Conservation (phyloP, 2,113 vertebrate genomes). For the Ammodytes dubius region DNA sequence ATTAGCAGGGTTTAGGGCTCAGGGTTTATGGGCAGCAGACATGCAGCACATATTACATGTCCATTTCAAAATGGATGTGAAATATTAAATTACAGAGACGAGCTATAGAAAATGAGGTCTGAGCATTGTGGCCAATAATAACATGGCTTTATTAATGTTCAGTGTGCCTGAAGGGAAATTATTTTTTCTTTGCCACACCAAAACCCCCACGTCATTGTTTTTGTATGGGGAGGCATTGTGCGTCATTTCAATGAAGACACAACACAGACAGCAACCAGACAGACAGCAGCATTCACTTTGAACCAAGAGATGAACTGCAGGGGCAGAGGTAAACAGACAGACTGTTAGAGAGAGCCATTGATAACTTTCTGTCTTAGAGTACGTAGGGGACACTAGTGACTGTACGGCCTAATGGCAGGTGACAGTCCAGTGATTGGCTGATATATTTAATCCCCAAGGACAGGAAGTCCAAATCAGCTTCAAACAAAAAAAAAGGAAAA, state of each 20-base stretch:
- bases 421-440: conserved; percentile 63
- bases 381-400: conserved; percentile 36
- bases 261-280: conserved; percentile 19
- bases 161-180: conserved; percentile 46
- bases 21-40: conserved; percentile 22
- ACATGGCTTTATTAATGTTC: conserved; percentile 50
- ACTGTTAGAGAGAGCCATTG: conserved; percentile 26
- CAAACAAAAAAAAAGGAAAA: conserved; percentile 68
- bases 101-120: conserved; percentile 55
- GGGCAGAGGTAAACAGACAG: conserved; percentile 22
- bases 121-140: conserved; percentile 49
- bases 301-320: conserved; percentile 20
- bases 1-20: conserved; percentile 21
- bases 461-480: conserved; percentile 76
- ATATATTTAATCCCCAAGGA: conserved; percentile 77
- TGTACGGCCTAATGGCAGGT: conserved; percentile 31
- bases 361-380: conserved; percentile 27
- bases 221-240: neutral
- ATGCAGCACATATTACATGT: conserved; percentile 12
- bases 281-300: neutral
- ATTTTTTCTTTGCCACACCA: conserved; percentile 13
- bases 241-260: conserved; percentile 26
- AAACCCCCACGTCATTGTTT: conserved; percentile 15
- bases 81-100: conserved; percentile 38
- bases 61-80: conserved; percentile 30